Base-by-base conservation (phyloP, 2,113 vertebrate species). In the Spheniscus mendiculus region DNA sequence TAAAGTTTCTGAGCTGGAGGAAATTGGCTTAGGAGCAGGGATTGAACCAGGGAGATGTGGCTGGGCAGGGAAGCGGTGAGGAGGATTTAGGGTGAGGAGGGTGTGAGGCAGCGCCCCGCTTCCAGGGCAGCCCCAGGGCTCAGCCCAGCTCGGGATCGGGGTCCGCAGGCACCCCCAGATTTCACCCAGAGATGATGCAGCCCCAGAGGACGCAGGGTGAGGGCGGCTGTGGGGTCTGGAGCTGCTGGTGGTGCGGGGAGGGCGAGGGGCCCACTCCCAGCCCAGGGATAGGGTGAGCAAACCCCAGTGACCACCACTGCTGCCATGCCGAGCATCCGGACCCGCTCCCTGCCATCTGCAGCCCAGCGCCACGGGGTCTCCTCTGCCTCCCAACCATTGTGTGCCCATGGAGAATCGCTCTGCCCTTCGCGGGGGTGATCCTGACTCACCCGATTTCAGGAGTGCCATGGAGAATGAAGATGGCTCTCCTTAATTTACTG, bases 1-100 rank as follows among this genome's bases (percentile, higher is more conserved):
- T 95, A 97, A 97, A 96, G 73, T 93, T 86, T 95, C 95, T 15
- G 40, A 96, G 93, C 74, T 76, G 88, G 71, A 95, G 91, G 89
- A 92, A 93, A 97, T 88, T 78, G 90, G 93, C 86, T 87, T 65
- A 26, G 23, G 78, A 90, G 87, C 73, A 69, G 50, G 40, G 90
- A 93, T 34, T 15, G 58, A 96, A 27, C 34, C 23, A 72, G 82
- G 82, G 73, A 91, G 74, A 83, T 61, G 40, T 80, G 89, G 65
- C 21, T 50, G 70, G 45, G 49, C 36, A 87, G 69, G 47, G 72
- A 40, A 82, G 25, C 6, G 2, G 47, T 1, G 1, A 38, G 36
- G 52, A 85, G 45, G 49, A 29, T 38, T 89, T 88, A 69, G 27
- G 11, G 34, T 4, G 10, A 81, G 65, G 69, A 74, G 47, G 11